A percentile compares a stretch with the other conserved stretches of the same genome.
Evolutionary conservation across 2,113 vertebrate genomes (phyloP).

Genomic region (Benitochromis conjunctus): DNA sequence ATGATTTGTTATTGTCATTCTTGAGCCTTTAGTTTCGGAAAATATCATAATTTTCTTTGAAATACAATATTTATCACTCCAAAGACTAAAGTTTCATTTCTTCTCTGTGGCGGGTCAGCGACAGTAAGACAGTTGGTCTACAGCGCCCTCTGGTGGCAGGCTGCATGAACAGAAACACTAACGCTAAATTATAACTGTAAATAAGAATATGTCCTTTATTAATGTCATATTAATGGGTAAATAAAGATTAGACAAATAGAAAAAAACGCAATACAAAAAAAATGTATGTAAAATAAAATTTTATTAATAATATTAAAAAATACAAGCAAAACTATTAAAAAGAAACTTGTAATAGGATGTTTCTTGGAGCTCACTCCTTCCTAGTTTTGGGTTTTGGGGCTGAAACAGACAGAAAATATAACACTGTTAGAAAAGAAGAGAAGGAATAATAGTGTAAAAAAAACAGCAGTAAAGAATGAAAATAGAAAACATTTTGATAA

Average conservation of each 20-base stretch:
- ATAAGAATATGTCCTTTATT: neutral
- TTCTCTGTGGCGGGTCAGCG: neutral
- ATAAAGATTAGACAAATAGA: neutral
- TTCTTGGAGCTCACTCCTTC: conserved; percentile 66
- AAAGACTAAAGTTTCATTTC: neutral
- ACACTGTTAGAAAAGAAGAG: neutral
- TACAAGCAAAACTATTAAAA: neutral
- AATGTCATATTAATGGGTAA: neutral
- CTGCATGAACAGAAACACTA: neutral
- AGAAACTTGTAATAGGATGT: neutral
- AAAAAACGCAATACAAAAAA: neutral
- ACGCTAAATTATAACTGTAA: neutral
- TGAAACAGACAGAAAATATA: conserved; percentile 51
- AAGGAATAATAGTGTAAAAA: neutral
- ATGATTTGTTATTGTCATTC: neutral
- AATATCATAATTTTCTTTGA: neutral
- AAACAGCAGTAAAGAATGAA: neutral
- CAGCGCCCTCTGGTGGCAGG: conserved; percentile 10
- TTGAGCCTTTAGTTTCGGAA: neutral
- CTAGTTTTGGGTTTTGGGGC: conserved; percentile 87
- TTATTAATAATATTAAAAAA: neutral
- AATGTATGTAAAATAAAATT: neutral
- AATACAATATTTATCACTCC: neutral
- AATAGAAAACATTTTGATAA: neutral
- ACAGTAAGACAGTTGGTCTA: neutral